Evolutionary conservation across 1,140 invertebrate genomes (phyloP).

Genomic region (Anastrepha obliqua): DNA sequence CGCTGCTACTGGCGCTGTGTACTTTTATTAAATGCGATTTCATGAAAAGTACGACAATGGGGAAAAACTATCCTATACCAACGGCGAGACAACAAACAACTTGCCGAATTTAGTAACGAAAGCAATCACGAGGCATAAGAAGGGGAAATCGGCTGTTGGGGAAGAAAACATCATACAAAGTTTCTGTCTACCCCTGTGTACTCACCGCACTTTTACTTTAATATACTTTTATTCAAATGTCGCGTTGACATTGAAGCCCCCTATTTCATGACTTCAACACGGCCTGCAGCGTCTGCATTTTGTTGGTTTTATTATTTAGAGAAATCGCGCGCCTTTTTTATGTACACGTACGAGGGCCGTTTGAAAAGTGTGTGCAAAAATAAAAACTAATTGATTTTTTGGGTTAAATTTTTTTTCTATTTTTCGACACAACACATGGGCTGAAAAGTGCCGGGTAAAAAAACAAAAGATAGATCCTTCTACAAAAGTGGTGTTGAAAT

Average conservation of each 20-base stretch:
- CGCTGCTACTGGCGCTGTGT: background rate
- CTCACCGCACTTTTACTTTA: too few relatives aligned
- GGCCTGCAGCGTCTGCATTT: background rate
- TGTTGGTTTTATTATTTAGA: background rate
- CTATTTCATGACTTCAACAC: background rate
- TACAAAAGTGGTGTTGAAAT: too few relatives aligned
- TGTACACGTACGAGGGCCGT: too few relatives aligned
- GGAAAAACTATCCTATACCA: background rate
- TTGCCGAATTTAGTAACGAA: background rate
- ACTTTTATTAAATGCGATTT: conserved; percentile 27
- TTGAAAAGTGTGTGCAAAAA: too few relatives aligned
- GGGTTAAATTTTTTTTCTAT: too few relatives aligned
- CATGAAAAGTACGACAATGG: background rate
- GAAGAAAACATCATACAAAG: too few relatives aligned
- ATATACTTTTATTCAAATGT: background rate
- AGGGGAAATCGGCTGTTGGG: too few relatives aligned
- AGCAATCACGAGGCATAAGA: background rate
- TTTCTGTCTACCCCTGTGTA: too few relatives aligned
- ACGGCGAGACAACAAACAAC: background rate
- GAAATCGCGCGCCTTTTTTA: background rate
- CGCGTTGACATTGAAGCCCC: conserved; percentile 3
- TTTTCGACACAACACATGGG: too few relatives aligned
- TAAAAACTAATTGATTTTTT: too few relatives aligned
- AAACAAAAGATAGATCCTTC: too few relatives aligned
- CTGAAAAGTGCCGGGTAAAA: too few relatives aligned